Evolutionary conservation across 2,113 vertebrate genomes (phyloP).

Genomic region (Anhinga anhinga): DNA sequence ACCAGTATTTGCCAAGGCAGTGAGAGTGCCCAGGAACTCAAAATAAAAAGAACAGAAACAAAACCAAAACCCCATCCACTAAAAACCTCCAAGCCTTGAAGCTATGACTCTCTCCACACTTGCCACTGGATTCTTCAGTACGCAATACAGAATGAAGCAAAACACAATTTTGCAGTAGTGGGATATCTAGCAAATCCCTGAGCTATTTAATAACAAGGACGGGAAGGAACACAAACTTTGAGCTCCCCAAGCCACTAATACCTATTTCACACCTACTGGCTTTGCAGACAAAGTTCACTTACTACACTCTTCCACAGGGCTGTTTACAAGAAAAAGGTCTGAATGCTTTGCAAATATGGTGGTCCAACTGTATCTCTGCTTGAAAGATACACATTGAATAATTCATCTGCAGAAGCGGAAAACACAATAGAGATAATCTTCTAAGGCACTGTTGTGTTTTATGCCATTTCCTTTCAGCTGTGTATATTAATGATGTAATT

Average conservation of each 20-base stretch:
- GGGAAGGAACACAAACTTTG: neutral
- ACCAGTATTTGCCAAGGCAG: neutral
- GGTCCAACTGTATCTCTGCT: neutral
- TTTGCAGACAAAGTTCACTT: neutral
- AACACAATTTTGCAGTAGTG: neutral
- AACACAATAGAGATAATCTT: neutral
- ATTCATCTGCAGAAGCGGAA: neutral
- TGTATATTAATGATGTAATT: constrained; percentile 66
- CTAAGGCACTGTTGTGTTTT: neutral
- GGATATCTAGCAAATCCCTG: neutral
- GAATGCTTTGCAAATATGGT: neutral
- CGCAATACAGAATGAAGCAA: neutral
- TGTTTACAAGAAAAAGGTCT: neutral
- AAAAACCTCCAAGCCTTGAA: neutral
- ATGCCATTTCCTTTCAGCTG: constrained; percentile 55
- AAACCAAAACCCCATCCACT: neutral
- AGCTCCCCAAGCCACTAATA: neutral
- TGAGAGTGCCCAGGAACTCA: neutral
- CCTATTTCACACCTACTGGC: neutral
- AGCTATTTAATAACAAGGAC: neutral
- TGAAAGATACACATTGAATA: neutral
- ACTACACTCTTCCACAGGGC: neutral
- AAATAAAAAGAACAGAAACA: neutral
- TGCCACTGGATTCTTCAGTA: neutral
- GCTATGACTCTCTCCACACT: neutral